phyloP scores from a whole-genome alignment of 2,888 invertebrate genomes.

The Parelbella ahira region DNA sequence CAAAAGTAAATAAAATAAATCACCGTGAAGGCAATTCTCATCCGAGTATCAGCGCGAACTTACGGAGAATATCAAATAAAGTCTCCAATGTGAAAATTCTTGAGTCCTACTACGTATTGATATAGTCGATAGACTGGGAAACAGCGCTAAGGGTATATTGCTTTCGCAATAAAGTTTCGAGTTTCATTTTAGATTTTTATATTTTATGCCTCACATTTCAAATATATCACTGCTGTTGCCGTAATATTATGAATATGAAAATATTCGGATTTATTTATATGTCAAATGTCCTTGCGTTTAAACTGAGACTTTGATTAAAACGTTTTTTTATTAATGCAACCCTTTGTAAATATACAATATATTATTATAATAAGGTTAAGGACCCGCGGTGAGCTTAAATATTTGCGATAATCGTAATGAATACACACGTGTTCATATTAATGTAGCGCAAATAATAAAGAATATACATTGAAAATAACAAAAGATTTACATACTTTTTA shows the following conservation, averaged over 20 bases:
- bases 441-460: no score
- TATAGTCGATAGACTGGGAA: slow-evolving; percentile 21
- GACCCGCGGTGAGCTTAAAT: background rate
- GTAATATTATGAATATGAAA: no score
- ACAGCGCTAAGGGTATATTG: slow-evolving; percentile 20
- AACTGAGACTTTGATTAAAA: no score
- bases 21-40: slow-evolving; percentile 53
- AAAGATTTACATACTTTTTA: no score
- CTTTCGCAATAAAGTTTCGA: slow-evolving; percentile 23
- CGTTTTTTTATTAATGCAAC: no score
- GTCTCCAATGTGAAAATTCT: slow-evolving; percentile 36
- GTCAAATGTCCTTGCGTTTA: no score
- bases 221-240: background rate
- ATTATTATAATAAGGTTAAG: no score
- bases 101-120: slow-evolving; percentile 14
- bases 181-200: slow-evolving; percentile 11
- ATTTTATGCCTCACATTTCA: slow-evolving; percentile 12
- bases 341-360: no score
- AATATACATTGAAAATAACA: no score
- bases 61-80: slow-evolving; percentile 60
- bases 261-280: no score
- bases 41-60: slow-evolving; percentile 47
- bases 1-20: slow-evolving; percentile 7
- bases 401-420: no score
- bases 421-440: no score